Evolutionary conservation across 1,140 invertebrate genomes (phyloP).

Genomic region (Leptinotarsa undecemlineata): DNA sequence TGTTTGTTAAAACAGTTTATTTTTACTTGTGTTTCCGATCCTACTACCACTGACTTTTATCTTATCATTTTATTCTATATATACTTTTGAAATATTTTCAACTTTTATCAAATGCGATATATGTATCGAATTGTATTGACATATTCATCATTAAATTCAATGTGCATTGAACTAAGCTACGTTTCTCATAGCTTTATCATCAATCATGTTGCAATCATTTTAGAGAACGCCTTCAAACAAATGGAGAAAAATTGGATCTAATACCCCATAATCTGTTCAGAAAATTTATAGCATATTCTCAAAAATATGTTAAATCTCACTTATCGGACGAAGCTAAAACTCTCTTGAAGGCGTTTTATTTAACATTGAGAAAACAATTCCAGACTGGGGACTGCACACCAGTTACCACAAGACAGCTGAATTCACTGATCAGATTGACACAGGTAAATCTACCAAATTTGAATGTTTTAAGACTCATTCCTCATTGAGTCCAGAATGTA

Average conservation of each 20-base stretch:
- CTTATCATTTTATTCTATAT: too few species aligned
- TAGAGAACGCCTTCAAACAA: slow-evolving; percentile 40
- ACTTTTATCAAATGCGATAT: too few species aligned
- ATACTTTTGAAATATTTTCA: too few species aligned
- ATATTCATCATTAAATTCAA: too few species aligned
- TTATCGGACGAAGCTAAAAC: slow-evolving; percentile 71
- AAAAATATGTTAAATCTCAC: slow-evolving; percentile 84
- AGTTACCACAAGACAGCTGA: slow-evolving; percentile 82
- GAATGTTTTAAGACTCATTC: too few species aligned
- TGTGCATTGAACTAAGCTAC: too few species aligned
- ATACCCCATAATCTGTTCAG: slow-evolving; percentile 77
- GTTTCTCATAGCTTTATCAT: too few species aligned
- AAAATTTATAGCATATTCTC: slow-evolving; percentile 91
- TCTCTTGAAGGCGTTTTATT: slow-evolving; percentile 80
- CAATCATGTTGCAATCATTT: slow-evolving; percentile 19
- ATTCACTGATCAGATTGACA: slow-evolving; percentile 86
- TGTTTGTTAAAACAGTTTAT: too few species aligned
- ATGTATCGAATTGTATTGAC: too few species aligned
- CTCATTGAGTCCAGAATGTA: too few species aligned
- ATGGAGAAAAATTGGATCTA: slow-evolving; percentile 65
- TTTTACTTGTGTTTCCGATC: too few species aligned
- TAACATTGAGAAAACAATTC: slow-evolving; percentile 73
- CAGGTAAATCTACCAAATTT: slow-evolving; percentile 61
- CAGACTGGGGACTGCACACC: slow-evolving; percentile 63
- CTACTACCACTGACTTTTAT: too few species aligned